Evolutionary conservation across 2,888 invertebrate genomes (phyloP).

Genomic region (Lagria hirta): DNA sequence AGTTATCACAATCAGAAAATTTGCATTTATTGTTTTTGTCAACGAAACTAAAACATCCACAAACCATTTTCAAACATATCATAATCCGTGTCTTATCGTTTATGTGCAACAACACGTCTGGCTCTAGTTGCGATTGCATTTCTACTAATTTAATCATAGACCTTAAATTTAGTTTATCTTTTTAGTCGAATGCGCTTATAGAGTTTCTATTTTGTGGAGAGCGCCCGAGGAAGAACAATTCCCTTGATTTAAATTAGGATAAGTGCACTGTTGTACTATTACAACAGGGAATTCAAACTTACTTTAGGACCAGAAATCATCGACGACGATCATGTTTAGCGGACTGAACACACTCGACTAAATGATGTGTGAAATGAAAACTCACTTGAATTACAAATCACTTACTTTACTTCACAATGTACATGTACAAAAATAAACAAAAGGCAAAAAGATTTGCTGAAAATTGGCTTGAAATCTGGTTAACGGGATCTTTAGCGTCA

Average conservation of each 20-base stretch:
- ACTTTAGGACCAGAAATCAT: no score
- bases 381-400: constrained; percentile 42
- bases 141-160: constrained; percentile 33
- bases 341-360: constrained; percentile 47
- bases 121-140: constrained; percentile 25
- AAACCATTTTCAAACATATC: no score
- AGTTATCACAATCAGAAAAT: no score
- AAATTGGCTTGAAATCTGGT: no score
- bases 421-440: no score
- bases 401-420: no score
- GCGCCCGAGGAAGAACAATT: constrained; percentile 37
- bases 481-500: no score
- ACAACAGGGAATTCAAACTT: constrained; percentile 18
- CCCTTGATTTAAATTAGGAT: constrained; percentile 46
- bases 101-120: constrained; percentile 27
- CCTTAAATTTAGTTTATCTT: constrained; percentile 44
- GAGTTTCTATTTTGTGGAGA: constrained; percentile 49
- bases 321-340: constrained; percentile 31
- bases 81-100: constrained; percentile 29
- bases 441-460: no score
- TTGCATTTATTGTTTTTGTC: no score
- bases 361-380: constrained; percentile 55
- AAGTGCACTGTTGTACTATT: constrained; percentile 37
- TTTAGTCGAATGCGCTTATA: constrained; percentile 47
- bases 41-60: constrained; percentile 27